Evolutionary conservation across 2,113 vertebrate genomes (phyloP).

Genomic region (Ptyas mucosa): DNA sequence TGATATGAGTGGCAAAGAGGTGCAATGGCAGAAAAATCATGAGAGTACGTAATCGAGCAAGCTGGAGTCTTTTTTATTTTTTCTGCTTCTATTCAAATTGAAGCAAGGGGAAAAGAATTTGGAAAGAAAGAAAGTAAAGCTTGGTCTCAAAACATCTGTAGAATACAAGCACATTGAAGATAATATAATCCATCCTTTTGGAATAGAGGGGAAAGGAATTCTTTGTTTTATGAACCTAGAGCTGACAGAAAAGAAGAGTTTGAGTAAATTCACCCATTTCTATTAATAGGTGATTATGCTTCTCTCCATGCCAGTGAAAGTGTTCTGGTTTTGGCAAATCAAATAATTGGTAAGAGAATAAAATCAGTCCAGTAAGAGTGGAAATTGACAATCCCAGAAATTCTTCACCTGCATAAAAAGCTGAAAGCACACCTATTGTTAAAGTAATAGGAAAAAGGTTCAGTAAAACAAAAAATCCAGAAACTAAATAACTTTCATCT

Average conservation of each 20-base stretch:
- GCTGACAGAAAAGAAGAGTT: too few species aligned
- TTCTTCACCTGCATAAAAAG: neutral
- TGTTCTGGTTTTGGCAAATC: neutral
- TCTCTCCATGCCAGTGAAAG: too few species aligned
- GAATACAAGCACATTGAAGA: too few species aligned
- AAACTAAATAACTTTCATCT: neutral
- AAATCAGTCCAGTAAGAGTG: neutral
- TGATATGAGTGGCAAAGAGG: neutral
- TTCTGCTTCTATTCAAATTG: neutral
- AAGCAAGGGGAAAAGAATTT: neutral
- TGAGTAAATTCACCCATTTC: too few species aligned
- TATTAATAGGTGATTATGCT: too few species aligned
- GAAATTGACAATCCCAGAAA: neutral
- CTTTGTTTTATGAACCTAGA: too few species aligned
- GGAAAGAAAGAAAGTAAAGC: neutral
- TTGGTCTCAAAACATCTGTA: neutral
- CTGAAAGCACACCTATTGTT: neutral
- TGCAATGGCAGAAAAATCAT: neutral
- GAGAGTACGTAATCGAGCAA: neutral
- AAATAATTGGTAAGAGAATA: neutral
- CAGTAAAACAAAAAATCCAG: neutral
- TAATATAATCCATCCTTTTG: too few species aligned
- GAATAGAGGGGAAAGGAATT: too few species aligned
- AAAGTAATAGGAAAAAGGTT: neutral
- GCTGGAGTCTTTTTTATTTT: neutral